phyloP scores from a whole-genome alignment of 2,888 invertebrate genomes.

The Polydesmus complanatus region DNA sequence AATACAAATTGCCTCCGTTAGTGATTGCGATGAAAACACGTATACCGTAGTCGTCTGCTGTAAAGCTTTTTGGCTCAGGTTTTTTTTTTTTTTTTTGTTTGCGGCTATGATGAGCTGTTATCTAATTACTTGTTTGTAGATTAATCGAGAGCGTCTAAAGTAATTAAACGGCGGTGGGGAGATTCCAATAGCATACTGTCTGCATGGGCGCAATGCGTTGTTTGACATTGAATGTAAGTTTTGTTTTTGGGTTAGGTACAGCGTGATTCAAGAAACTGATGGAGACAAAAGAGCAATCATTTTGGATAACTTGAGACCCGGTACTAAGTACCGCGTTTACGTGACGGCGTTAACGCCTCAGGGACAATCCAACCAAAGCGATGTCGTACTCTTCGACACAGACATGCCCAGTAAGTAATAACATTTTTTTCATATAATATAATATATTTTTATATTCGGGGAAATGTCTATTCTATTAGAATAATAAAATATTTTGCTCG shows the following conservation, averaged over 20 bases:
- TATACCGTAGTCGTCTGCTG: no score
- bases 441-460: no score
- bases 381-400: conserved; percentile 12
- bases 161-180: background rate
- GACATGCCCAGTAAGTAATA: conserved; percentile 11
- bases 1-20: no score
- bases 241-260: conserved; percentile 1
- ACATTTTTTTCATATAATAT: no score
- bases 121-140: background rate
- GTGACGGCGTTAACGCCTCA: conserved; percentile 9
- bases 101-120: background rate
- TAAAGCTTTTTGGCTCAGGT: no score
- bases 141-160: background rate
- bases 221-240: no score
- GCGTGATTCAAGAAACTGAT: conserved; percentile 10
- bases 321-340: conserved; percentile 11
- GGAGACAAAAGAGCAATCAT: conserved; percentile 11
- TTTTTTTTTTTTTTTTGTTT: background rate
- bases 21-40: no score
- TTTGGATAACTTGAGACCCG: conserved; percentile 11
- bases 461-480: no score
- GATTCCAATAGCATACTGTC: background rate
- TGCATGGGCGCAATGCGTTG: no score
- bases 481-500: no score
- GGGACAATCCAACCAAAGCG: conserved; percentile 11